Base-by-base conservation (phyloP, 2,888 invertebrate genomes). In the Phengaris arion region DNA sequence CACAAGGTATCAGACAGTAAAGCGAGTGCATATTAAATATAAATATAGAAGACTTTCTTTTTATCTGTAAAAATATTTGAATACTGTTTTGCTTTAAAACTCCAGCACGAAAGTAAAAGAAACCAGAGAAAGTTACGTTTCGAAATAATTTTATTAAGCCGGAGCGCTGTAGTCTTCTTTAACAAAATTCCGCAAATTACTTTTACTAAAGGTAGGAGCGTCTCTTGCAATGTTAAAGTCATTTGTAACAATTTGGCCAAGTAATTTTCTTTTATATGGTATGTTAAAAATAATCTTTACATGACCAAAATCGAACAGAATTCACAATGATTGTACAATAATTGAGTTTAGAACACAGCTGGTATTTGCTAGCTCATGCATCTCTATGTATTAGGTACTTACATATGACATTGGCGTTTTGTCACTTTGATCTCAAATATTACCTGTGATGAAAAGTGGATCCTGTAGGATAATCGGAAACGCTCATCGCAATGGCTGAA, bases 31-130 rank as follows among this genome's bases (percentile, higher is more conserved):
- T 22, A 35, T 52, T 13, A 35, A 72, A 69, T 69, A 69, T 22
- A 72, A 72, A 72, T 54, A 54, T 72, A 22, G 22, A 70, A 22
- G 8, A 52, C 51, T 72, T 52, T 52, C 72, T 46, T 68, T 68
- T 68, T 68, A 54, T 54, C 15, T 35, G 52, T 8, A 52, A 52
- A 2, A 64, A 64, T 22, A 72, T 72, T 52, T 72, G 52, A 72
- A 72, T 52, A 72, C 51, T 48, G 15, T 72, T 35, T 72, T 54
- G 35, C 6, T 72, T 35, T 72, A 22, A 72, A 72, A 22, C 54
- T 72, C 72, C 22, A 35, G 72, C 54, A 70, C 35, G 52, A 72
- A 72, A 72, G 72, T 72, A 72, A 72, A 70, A 70, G 70, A 51
- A 51, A 51, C n/a, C 54, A 35, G 72, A 72, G 72, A 72, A 72